Evolutionary conservation across 2,113 vertebrate genomes (phyloP).

Genomic region (Anoplopoma fimbria): DNA sequence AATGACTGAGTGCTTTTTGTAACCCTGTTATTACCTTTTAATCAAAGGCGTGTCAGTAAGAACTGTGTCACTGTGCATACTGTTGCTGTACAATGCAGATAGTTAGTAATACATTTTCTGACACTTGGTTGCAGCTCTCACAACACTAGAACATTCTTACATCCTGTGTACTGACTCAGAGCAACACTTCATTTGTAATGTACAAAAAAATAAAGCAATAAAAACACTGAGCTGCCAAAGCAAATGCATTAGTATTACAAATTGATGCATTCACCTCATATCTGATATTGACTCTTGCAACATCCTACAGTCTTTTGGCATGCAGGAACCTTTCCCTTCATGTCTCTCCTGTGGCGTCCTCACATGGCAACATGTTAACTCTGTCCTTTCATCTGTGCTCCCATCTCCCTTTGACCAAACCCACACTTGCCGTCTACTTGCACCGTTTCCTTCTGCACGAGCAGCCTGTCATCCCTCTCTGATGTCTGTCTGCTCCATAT

Average conservation of each 20-base stretch:
- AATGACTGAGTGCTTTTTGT: slow-evolving; percentile 9
- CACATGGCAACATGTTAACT: too few species aligned
- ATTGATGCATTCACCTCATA: neutral
- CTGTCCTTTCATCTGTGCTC: too few species aligned
- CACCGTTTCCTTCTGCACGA: too few species aligned
- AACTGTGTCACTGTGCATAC: neutral
- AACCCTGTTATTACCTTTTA: slow-evolving; percentile 35
- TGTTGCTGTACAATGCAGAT: neutral
- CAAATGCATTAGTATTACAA: neutral
- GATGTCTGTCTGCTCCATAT: neutral
- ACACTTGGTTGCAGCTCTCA: neutral
- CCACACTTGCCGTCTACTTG: too few species aligned
- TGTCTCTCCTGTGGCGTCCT: neutral
- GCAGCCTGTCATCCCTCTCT: too few species aligned
- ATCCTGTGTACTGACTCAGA: neutral
- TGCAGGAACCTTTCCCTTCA: neutral
- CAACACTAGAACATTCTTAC: neutral
- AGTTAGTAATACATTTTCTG: too few species aligned
- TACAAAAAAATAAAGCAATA: neutral
- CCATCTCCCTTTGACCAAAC: too few species aligned
- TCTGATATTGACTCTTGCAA: neutral
- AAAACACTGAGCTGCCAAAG: too few species aligned
- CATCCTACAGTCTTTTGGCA: neutral
- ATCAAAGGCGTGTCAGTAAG: slow-evolving; percentile 34
- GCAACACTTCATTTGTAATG: neutral